phyloP scores from a whole-genome alignment of 2,113 vertebrate species.

The Solea solea region DNA sequence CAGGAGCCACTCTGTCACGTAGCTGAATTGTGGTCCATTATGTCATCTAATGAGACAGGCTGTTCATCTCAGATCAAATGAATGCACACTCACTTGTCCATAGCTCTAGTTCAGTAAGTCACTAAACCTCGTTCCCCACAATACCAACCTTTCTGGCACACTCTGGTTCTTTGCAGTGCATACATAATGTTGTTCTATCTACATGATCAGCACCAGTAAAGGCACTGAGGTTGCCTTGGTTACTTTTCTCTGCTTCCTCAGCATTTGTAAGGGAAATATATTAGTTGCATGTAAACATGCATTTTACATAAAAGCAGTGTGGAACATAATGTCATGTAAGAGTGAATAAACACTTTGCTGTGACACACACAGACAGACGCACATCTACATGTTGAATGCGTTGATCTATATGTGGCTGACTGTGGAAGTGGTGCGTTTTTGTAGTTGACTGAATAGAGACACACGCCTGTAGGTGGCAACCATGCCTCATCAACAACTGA shows the following conservation, averaged over 20 bases:
- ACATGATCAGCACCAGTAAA: neutral
- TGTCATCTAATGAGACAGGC: conserved; percentile 49
- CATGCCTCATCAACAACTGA: conserved; percentile 72
- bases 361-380: neutral
- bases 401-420: conserved; percentile 31
- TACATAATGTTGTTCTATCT: neutral
- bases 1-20: conserved; percentile 29
- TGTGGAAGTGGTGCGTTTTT: conserved; percentile 23
- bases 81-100: conserved; percentile 21
- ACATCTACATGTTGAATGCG: neutral
- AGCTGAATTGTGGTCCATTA: conserved; percentile 34
- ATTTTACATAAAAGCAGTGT: neutral
- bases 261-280: neutral
- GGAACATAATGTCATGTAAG: neutral
- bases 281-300: neutral
- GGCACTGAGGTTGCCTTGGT: conserved; percentile 20
- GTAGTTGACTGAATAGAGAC: conserved; percentile 43
- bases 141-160: neutral
- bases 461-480: conserved; percentile 80
- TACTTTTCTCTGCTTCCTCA: conserved; percentile 17
- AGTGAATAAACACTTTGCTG: neutral
- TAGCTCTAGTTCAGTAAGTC: neutral
- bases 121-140: neutral
- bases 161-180: too few species aligned
- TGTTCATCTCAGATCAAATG: conserved; percentile 43